A percentile compares a stretch with the other conserved stretches of the same genome.
phyloP scores from a whole-genome alignment of 2,113 vertebrate genomes.

The Bubo bubo region DNA sequence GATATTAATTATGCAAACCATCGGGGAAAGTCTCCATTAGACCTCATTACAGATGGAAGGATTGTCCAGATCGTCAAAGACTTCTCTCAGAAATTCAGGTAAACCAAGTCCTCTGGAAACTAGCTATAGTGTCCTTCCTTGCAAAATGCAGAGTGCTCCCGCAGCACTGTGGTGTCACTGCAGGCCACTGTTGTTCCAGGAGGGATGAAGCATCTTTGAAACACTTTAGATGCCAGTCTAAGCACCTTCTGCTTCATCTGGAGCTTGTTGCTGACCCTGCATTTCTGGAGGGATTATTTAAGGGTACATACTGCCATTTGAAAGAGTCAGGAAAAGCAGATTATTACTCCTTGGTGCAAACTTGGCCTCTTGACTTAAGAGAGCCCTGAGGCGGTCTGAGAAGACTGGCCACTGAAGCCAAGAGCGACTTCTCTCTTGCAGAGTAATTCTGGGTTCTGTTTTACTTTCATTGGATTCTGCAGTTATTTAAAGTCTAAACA shows the following conservation, averaged over 20 bases:
- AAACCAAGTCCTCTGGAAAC: neutral
- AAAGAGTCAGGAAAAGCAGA: neutral
- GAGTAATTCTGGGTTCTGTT: neutral
- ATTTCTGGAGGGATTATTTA: neutral
- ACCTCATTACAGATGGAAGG: conserved; percentile 84
- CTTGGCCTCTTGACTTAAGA: neutral
- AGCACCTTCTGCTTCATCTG: neutral
- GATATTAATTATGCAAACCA: conserved; percentile 94
- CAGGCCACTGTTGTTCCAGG: neutral
- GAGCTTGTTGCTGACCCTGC: neutral
- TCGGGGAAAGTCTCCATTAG: conserved; percentile 90
- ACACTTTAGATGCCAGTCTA: neutral
- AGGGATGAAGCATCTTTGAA: neutral
- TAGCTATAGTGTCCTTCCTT: neutral
- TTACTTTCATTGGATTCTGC: neutral
- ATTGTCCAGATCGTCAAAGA: conserved; percentile 86
- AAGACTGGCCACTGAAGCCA: neutral
- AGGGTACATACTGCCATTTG: neutral
- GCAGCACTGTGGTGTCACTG: neutral
- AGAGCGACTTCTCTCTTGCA: neutral
- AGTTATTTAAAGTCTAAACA: neutral
- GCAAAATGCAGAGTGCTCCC: neutral
- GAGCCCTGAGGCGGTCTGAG: neutral
- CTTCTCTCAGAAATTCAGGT: conserved; percentile 95
- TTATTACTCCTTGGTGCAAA: neutral